These are phyloP conservation scores for Arvicanthis niloticus DNA, from an alignment of 2,113 vertebrate species.

Conservation along the genomic window DNA sequence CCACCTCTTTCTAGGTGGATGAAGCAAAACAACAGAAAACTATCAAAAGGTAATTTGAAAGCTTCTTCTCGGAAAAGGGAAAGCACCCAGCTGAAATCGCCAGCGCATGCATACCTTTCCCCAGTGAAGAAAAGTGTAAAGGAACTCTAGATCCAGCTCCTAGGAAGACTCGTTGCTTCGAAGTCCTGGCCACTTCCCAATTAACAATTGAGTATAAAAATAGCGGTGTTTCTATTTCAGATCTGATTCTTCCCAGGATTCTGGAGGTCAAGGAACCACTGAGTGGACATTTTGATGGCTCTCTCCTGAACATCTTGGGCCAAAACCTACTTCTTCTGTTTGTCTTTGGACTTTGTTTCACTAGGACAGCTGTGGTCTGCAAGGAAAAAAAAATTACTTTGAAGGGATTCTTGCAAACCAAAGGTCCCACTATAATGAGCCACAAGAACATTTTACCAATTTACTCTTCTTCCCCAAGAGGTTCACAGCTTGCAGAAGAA, in stretches of 20 bases:
- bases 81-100: not conserved
- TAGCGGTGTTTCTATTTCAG: slow-evolving; percentile 73
- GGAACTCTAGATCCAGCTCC: slow-evolving; percentile 49
- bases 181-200: slow-evolving; percentile 55
- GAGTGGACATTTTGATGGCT: slow-evolving; percentile 51
- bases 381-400: slow-evolving; percentile 46
- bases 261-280: slow-evolving; percentile 68
- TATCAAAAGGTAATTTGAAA: slow-evolving; percentile 42
- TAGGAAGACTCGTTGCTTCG: slow-evolving; percentile 45
- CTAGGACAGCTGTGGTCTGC: not conserved
- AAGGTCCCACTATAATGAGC: slow-evolving; percentile 52
- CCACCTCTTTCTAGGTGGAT: not conserved
- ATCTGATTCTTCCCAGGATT: slow-evolving; percentile 63
- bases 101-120: not conserved
- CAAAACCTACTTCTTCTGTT: slow-evolving; percentile 20
- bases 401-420: slow-evolving; percentile 64
- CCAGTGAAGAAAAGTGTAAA: slow-evolving; percentile 30
- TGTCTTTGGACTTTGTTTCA: slow-evolving; percentile 39
- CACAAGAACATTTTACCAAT: slow-evolving; percentile 57
- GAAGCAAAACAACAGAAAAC: not conserved
- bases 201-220: slow-evolving; percentile 73
- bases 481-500: slow-evolving; percentile 31
- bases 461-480: slow-evolving; percentile 2
- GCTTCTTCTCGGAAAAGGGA: slow-evolving; percentile 7
- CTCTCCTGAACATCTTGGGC: not conserved